phyloP scores from a whole-genome alignment of 2,113 vertebrate genomes.

The Ptychochromis oligacanthus region DNA sequence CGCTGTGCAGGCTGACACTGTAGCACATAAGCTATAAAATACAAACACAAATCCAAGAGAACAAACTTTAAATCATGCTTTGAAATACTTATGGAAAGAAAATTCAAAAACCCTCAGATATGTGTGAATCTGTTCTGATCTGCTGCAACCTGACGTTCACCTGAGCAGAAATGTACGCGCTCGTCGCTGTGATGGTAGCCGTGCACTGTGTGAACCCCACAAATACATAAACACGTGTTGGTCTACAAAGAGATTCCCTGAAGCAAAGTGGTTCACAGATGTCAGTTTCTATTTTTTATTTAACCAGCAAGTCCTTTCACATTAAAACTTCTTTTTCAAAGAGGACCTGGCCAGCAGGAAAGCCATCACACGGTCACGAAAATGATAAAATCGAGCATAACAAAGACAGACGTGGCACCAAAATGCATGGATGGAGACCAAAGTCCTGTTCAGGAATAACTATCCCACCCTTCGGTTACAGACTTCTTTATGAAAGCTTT shows the following conservation, averaged over 20 bases:
- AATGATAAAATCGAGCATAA: no score
- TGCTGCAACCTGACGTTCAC: no score
- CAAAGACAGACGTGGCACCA: no score
- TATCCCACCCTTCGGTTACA: no score
- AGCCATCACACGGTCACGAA: no score
- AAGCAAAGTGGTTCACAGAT: neutral
- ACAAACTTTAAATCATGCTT: neutral
- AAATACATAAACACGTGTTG: neutral
- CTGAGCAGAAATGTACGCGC: no score
- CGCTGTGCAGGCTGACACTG: no score
- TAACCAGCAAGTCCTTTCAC: neutral
- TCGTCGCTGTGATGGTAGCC: neutral
- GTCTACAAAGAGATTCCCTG: neutral
- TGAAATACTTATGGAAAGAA: no score
- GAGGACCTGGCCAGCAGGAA: no score
- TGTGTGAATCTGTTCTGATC: neutral
- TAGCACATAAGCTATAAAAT: no score
- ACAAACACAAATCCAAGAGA: neutral
- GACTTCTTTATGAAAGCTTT: no score
- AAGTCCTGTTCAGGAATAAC: neutral
- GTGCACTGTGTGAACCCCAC: neutral
- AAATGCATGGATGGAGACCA: no score
- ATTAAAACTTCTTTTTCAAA: accelerated
- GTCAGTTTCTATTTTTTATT: neutral
- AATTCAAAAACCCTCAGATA: neutral